Percentiles rank a stretch among this genome's conserved stretches.
phyloP scores from a whole-genome alignment of 1,140 invertebrate species.

The Drosophila kepulauana region DNA sequence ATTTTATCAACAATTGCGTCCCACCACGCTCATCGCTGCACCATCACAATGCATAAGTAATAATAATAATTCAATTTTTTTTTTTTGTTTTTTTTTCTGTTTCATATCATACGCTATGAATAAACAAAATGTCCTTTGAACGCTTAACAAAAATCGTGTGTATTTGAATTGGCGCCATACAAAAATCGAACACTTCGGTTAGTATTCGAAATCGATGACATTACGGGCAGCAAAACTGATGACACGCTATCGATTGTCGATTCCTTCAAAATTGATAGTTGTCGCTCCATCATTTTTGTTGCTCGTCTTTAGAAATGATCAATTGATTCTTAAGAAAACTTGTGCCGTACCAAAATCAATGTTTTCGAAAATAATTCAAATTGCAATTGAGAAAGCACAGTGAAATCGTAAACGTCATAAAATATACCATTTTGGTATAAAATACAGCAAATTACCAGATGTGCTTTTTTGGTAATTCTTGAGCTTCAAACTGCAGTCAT shows the following conservation, averaged over 20 bases:
- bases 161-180: constrained; percentile 15
- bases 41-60: constrained; percentile 25
- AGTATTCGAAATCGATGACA: not conserved
- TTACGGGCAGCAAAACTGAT: not conserved
- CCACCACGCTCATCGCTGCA: constrained; percentile 36
- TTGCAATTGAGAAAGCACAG: too few species aligned
- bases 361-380: not conserved
- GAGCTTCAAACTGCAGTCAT: not conserved
- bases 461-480: not conserved
- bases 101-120: constrained; percentile 28
- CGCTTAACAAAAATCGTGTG: constrained; percentile 9
- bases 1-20: constrained; percentile 17
- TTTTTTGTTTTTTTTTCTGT: constrained; percentile 17
- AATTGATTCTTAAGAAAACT: too few species aligned
- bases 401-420: too few species aligned
- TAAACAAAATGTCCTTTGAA: constrained; percentile 45
- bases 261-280: not conserved
- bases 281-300: constrained; percentile 37
- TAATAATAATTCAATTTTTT: constrained; percentile 16
- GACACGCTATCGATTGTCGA: not conserved
- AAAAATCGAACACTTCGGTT: constrained; percentile 3
- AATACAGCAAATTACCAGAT: not conserved
- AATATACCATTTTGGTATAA: too few species aligned
- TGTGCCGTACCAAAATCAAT: too few species aligned
- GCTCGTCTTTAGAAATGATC: not conserved